Percentiles rank a stretch among this genome's conserved stretches.
These are phyloP conservation scores for Aphaenogaster ashmeadi DNA, from an alignment of 1,140 invertebrate species.

Conservation along the genomic window DNA sequence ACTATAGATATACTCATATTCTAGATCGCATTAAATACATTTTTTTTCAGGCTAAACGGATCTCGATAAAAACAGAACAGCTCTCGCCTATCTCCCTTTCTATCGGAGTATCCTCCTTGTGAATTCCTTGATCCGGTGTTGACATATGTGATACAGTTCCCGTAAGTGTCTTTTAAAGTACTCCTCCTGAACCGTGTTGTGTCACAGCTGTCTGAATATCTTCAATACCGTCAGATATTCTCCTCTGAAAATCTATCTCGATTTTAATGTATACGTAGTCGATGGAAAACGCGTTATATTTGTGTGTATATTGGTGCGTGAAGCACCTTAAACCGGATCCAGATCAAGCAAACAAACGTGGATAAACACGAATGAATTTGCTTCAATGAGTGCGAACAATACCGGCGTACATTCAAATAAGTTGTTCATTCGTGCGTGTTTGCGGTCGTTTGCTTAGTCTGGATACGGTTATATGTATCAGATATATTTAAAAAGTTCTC, in stretches of 20 bases:
- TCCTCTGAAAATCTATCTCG: conserved; percentile 1
- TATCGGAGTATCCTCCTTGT: neutral
- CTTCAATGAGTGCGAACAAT: neutral
- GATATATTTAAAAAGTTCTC: neutral
- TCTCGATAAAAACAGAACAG: conserved; percentile 6
- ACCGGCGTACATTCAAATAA: neutral
- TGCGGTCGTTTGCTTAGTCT: neutral
- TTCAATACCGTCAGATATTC: conserved; percentile 26
- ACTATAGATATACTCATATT: neutral
- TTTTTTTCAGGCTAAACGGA: neutral
- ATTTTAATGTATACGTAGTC: conserved; percentile 24
- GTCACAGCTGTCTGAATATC: conserved; percentile 59
- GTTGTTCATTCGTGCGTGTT: neutral
- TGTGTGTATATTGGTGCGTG: neutral
- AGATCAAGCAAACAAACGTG: neutral
- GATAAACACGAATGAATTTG: conserved; percentile 14
- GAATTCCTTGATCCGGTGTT: conserved; percentile 46
- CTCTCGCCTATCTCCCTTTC: neutral
- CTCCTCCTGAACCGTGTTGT: conserved; percentile 13
- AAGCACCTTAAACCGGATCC: conserved; percentile 2
- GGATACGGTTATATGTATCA: neutral
- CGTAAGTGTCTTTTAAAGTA: conserved; percentile 60
- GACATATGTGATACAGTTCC: conserved; percentile 48
- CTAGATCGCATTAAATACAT: neutral
- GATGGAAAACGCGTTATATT: neutral